A percentile compares a stretch with the other conserved stretches of the same genome.
Conservation (phyloP, 2,888 invertebrate genomes). For the Chalcosyrphus nemorum region DNA sequence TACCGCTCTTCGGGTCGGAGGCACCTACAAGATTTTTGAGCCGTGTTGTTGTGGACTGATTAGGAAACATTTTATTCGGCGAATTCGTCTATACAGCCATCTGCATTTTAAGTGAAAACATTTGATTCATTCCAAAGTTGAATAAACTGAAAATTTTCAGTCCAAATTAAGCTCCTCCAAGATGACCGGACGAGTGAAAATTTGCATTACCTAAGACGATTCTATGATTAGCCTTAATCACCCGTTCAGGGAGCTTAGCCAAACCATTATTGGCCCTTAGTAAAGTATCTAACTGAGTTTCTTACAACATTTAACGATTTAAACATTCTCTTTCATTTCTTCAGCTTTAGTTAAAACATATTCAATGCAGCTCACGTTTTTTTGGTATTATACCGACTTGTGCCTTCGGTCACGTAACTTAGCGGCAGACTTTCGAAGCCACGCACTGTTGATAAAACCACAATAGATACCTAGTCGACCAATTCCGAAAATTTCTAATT, state of each 20-base stretch:
- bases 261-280: not conserved
- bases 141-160: too few relatives aligned
- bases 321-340: constrained; percentile 37
- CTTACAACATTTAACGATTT: constrained; percentile 47
- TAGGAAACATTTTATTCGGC: too few relatives aligned
- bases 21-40: too few relatives aligned
- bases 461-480: constrained; percentile 12
- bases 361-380: constrained; percentile 48
- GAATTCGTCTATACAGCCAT: too few relatives aligned
- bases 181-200: too few relatives aligned
- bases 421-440: constrained; percentile 56
- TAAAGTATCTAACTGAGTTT: constrained; percentile 15
- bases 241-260: not conserved
- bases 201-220: too few relatives aligned
- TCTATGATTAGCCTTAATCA: too few relatives aligned
- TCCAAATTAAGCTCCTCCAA: too few relatives aligned
- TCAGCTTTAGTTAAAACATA: constrained; percentile 18
- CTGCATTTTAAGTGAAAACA: too few relatives aligned
- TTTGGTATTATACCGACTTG: constrained; percentile 5
- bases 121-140: too few relatives aligned
- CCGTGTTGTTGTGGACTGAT: too few relatives aligned
- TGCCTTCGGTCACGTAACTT: constrained; percentile 47
- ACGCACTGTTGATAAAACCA: constrained; percentile 22
- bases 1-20: too few relatives aligned
- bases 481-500: constrained; percentile 45